phyloP scores from a whole-genome alignment of 1,140 invertebrate genomes.

The Leptinotarsa undecemlineata region DNA sequence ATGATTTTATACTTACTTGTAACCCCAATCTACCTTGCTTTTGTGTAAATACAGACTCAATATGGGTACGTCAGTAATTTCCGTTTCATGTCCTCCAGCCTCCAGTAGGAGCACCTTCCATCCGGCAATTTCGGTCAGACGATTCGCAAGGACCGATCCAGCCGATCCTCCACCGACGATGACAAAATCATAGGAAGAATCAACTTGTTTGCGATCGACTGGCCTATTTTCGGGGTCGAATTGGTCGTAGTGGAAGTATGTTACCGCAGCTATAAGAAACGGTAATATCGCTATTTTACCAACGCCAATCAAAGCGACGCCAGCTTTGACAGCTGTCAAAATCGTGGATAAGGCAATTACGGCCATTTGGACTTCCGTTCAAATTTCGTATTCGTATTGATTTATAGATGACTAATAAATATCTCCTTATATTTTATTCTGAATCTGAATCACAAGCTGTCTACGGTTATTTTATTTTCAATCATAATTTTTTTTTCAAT shows the following conservation, averaged over 20 bases:
- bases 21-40: conserved; percentile 91
- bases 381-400: neutral
- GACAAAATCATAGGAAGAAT: conserved; percentile 21
- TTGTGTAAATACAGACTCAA: conserved; percentile 85
- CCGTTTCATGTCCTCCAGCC: conserved; percentile 84
- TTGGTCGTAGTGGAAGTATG: conserved; percentile 84
- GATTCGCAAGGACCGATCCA: conserved; percentile 82
- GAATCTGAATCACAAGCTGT: neutral
- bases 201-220: conserved; percentile 56
- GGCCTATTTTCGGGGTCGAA: conserved; percentile 84
- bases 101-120: conserved; percentile 84
- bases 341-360: conserved; percentile 38
- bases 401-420: neutral
- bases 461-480: neutral
- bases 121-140: conserved; percentile 76
- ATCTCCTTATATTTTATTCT: neutral
- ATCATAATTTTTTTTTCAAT: neutral
- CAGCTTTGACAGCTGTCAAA: conserved; percentile 67
- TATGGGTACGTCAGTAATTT: conserved; percentile 81
- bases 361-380: conserved; percentile 27
- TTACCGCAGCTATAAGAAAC: conserved; percentile 73
- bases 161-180: conserved; percentile 71
- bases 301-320: conserved; percentile 68
- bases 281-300: conserved; percentile 77
- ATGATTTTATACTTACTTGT: conserved; percentile 61